Base-by-base conservation (phyloP, 2,797 vertebrate genomes). In the Lutjanus argentimaculatus region DNA sequence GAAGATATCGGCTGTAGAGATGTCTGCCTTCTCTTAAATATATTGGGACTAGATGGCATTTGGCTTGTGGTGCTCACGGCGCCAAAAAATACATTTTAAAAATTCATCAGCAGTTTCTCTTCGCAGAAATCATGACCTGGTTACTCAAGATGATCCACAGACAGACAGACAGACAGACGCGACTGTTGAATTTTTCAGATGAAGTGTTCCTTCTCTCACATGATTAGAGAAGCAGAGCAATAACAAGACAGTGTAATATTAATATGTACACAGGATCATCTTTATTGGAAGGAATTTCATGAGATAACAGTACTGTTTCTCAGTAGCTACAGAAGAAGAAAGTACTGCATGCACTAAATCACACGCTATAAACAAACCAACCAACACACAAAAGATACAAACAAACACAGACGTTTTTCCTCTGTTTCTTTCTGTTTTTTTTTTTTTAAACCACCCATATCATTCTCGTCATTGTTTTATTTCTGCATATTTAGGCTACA, bases 281-380 rank as follows among this genome's bases (percentile, higher is more conserved):
- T 96, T 96, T 96, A 96, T 95, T 96, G 88, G 92, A 93, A 92
- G 82, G 83, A 74, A 49, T 88, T 89, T 91, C 57, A 85, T 91
- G 77, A 81, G 85, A 89, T 71, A 89, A 89, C 83, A 76, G 67
- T 72, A 64, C 67, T 68, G 80, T 88, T 93, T 93, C 67, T 91
- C 89, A 86, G 94, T 83, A 88, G 91, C 88, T 91, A 95, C 91
- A 92, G 86, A 92, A 90, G 86, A 92, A 90, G 84, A 92, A 88
- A 89, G 88, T 80, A 93, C 87, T 85, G 91, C 95, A 96, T 96
- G 95, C 95, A 95, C 89, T 91, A 95, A 86, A 85, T 82, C 91
- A 93, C 93, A 94, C 89, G 45, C 79, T 80, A 87, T 61, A 84
- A 93, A 95, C 84, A 80, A 91, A 90, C 80, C 77, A 80, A 90